A percentile compares a stretch with the other conserved stretches of the same genome.
phyloP scores from a whole-genome alignment of 1,140 invertebrate genomes.

The Nasonia vitripennis region DNA sequence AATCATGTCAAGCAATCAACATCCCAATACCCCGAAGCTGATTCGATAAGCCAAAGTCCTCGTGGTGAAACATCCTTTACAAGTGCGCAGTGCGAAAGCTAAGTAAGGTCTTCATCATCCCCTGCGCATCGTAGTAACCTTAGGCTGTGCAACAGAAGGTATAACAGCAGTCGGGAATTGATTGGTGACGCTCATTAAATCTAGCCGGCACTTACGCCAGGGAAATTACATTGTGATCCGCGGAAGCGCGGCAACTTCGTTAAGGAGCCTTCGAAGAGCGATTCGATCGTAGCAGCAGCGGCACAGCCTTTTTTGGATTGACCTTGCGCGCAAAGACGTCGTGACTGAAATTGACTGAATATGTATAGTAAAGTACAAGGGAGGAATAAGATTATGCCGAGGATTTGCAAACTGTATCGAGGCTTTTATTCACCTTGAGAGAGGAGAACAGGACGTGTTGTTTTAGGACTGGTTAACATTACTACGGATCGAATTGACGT shows the following conservation, averaged over 20 bases:
- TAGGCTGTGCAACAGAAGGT: neutral
- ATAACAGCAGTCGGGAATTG: neutral
- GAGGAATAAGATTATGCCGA: neutral
- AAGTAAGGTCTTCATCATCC: neutral
- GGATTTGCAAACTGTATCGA: neutral
- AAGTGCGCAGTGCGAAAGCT: no score
- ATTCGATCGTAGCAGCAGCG: neutral
- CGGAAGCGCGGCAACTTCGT: no score
- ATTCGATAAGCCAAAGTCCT: neutral
- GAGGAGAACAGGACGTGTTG: neutral
- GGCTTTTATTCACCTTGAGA: neutral
- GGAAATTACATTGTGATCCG: neutral
- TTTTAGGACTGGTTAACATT: no score
- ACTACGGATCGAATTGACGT: no score
- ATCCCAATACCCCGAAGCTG: neutral
- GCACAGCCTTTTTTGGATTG: neutral
- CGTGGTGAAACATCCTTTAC: neutral
- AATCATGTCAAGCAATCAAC: neutral
- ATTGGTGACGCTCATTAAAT: constrained; percentile 3
- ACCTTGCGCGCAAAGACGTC: no score
- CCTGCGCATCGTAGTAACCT: neutral
- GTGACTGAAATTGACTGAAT: neutral
- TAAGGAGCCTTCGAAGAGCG: neutral
- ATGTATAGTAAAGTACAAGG: neutral
- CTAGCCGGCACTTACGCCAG: neutral